These are phyloP conservation scores for Cephus rjabovi DNA, from an alignment of 2,888 invertebrate species.

Conservation along the genomic window DNA sequence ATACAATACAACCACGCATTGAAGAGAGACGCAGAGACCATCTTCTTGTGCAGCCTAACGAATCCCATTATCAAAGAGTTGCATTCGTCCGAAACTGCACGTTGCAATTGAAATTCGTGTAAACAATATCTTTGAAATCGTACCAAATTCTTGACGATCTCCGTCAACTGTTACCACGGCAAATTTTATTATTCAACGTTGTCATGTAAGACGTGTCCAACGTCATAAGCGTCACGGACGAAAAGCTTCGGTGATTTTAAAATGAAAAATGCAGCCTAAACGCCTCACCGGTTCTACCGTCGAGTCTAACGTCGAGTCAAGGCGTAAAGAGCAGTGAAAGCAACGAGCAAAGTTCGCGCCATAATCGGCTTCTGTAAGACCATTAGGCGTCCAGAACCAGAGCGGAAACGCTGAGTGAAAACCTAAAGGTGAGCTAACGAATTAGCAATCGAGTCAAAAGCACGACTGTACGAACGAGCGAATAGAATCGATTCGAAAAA, in stretches of 20 bases:
- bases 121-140: no score
- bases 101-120: no score
- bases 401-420: constrained; percentile 25
- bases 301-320: not conserved
- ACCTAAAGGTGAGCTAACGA: constrained; percentile 1
- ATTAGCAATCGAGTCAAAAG: not conserved
- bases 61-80: not conserved
- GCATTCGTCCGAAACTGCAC: no score
- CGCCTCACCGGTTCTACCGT: not conserved
- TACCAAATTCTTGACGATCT: not conserved
- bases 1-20: no score
- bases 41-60: not conserved
- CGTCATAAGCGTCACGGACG: not conserved
- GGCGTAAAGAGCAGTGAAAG: constrained; percentile 1
- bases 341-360: constrained; percentile 3
- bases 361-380: not conserved
- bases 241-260: not conserved
- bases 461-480: not conserved
- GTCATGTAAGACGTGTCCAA: not conserved
- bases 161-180: not conserved
- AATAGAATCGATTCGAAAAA: no score
- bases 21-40: not conserved
- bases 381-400: constrained; percentile 11
- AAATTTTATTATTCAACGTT: not conserved
- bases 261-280: not conserved